Percentiles rank a stretch among this genome's conserved stretches.
Evolutionary conservation across 2,113 vertebrate species (phyloP).

Genomic region (Lethenteron camtschaticum): DNA sequence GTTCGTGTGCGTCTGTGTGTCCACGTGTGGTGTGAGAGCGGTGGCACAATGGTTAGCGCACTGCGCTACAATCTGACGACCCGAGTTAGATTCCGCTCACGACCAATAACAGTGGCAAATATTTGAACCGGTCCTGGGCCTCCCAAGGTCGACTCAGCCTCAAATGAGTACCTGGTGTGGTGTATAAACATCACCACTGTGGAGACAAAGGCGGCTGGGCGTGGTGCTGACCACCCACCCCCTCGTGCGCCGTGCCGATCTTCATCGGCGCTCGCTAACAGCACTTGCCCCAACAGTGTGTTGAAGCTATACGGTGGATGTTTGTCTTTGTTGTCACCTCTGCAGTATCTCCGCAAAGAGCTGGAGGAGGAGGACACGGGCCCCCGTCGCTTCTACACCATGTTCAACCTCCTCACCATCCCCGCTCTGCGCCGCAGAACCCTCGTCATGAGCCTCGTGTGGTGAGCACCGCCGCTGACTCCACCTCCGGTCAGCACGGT

Average conservation of each 20-base stretch:
- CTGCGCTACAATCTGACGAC: too few relatives aligned
- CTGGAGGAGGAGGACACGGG: neutral
- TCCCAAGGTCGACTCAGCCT: too few relatives aligned
- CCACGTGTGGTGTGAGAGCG: too few relatives aligned
- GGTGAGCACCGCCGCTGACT: neutral
- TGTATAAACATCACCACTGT: constrained; percentile 30
- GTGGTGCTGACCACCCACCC: neutral
- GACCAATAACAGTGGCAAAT: too few relatives aligned
- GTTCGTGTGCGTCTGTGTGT: too few relatives aligned
- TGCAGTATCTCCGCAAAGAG: neutral
- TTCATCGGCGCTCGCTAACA: neutral
- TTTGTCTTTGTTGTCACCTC: neutral
- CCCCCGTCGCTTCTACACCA: neutral
- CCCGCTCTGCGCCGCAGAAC: neutral
- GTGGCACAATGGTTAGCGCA: too few relatives aligned
- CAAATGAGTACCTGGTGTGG: neutral
- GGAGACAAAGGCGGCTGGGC: constrained; percentile 13
- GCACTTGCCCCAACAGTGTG: neutral
- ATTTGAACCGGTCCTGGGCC: too few relatives aligned
- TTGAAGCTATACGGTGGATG: too few relatives aligned
- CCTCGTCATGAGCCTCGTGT: neutral
- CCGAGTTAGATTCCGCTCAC: too few relatives aligned
- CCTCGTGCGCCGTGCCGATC: neutral
- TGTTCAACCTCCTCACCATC: neutral
- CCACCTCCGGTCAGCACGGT: too few relatives aligned